Percentiles rank a stretch among this genome's conserved stretches.
These are phyloP conservation scores for Furcula furcula DNA, from an alignment of 2,888 invertebrate genomes.

Conservation along the genomic window DNA sequence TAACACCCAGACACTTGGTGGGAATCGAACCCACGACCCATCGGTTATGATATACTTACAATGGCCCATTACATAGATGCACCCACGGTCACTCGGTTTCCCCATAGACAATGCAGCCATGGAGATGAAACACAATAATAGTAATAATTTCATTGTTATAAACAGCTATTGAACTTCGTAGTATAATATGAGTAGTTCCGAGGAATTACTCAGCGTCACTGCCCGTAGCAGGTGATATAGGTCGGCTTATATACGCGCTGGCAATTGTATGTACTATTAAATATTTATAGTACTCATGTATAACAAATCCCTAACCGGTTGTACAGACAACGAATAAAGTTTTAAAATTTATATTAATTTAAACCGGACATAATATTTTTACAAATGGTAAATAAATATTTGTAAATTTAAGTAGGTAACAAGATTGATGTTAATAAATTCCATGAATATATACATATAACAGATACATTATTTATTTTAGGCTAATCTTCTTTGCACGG, in stretches of 20 bases:
- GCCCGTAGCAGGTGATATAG: slow-evolving; percentile 5
- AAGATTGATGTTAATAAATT: too few relatives aligned
- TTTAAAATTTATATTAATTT: slow-evolving; percentile 23
- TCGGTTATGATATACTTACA: too few relatives aligned
- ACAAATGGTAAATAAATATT: too few relatives aligned
- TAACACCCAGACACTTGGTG: too few relatives aligned
- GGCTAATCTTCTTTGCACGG: too few relatives aligned
- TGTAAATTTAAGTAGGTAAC: too few relatives aligned
- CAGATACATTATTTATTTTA: too few relatives aligned
- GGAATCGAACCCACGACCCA: too few relatives aligned
- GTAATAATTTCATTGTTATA: slow-evolving; percentile 32
- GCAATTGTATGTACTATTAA: slow-evolving; percentile 2
- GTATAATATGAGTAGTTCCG: slow-evolving; percentile 7
- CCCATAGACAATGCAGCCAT: slow-evolving; percentile 28
- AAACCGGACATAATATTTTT: too few relatives aligned
- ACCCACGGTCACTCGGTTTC: slow-evolving; percentile 37
- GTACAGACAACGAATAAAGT: slow-evolving; percentile 7
- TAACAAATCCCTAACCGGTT: slow-evolving; percentile 3
- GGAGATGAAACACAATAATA: slow-evolving; percentile 22
- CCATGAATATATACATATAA: too few relatives aligned
- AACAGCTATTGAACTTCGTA: slow-evolving; percentile 8
- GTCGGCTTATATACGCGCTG: slow-evolving; percentile 5
- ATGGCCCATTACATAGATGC: slow-evolving; percentile 41
- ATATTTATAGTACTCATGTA: slow-evolving; percentile 6
- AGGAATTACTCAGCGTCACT: slow-evolving; percentile 11